These are phyloP conservation scores for Falco novaeseelandiae DNA, from an alignment of 2,797 vertebrate species.

Conservation along the genomic window DNA sequence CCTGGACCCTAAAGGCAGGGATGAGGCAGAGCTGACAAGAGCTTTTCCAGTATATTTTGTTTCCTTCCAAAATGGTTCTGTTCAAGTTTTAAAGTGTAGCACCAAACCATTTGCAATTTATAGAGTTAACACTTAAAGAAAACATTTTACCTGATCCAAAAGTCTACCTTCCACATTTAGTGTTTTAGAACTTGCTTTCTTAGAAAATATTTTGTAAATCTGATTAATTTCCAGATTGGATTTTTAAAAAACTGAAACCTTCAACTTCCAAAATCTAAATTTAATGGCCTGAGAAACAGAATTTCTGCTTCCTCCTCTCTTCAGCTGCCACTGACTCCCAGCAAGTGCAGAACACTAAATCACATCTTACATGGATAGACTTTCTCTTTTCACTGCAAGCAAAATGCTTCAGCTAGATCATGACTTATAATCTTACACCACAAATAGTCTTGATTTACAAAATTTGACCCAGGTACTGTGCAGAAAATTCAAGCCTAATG, in stretches of 20 bases:
- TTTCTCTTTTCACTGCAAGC: neutral
- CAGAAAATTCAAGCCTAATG: neutral
- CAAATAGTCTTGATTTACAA: neutral
- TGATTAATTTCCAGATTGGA: neutral
- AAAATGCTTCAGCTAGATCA: neutral
- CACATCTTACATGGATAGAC: neutral
- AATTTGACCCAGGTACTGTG: neutral
- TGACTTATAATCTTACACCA: neutral
- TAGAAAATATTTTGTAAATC: neutral
- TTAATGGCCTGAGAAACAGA: neutral
- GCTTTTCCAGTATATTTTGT: neutral
- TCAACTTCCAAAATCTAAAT: neutral
- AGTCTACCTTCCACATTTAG: neutral
- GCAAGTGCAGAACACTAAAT: neutral
- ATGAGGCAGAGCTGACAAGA: neutral
- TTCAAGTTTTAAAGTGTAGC: neutral
- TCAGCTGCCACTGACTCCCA: neutral
- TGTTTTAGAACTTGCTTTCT: neutral
- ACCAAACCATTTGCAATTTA: neutral
- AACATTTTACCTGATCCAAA: neutral
- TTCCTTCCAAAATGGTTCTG: neutral
- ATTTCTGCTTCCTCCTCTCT: neutral
- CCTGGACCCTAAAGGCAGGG: neutral
- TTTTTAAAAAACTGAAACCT: neutral
- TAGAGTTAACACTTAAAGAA: neutral